phyloP scores from a whole-genome alignment of 2,888 invertebrate species.

The Nymphalis c-album region DNA sequence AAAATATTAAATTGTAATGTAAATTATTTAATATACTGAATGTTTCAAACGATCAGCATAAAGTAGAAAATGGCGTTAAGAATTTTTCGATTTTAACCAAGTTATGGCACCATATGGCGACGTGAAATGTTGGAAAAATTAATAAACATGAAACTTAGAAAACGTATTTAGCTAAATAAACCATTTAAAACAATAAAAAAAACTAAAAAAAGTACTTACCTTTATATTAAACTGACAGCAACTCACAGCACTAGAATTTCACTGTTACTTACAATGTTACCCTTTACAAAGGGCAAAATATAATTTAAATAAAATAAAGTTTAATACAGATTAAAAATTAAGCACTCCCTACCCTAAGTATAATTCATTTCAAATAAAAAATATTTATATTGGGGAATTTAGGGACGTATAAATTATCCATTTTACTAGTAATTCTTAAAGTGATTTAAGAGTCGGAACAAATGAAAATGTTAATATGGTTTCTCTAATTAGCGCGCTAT shows the following conservation, averaged over 20 bases:
- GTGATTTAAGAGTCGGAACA: no score
- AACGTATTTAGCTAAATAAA: constrained; percentile 6
- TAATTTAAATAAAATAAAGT: not conserved
- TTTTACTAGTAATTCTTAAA: no score
- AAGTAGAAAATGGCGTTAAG: constrained; percentile 76
- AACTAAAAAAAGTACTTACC: constrained; percentile 63
- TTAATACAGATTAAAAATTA: not conserved
- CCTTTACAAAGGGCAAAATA: not conserved
- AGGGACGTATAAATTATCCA: no score
- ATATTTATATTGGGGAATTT: no score
- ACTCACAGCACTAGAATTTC: constrained; percentile 70
- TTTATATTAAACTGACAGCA: constrained; percentile 75
- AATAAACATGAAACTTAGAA: not conserved
- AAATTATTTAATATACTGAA: constrained; percentile 49
- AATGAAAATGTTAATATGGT: no score
- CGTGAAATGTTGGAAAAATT: not conserved
- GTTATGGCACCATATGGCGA: constrained; percentile 29
- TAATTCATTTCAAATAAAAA: no score
- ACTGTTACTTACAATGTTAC: constrained; percentile 52
- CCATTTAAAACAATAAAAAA: constrained; percentile 27
- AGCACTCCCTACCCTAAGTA: not conserved
- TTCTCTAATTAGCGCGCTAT: no score
- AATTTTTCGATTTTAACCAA: constrained; percentile 55
- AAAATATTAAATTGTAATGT: not conserved
- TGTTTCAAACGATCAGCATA: constrained; percentile 61